phyloP scores from a whole-genome alignment of 2,888 invertebrate species.

The Hemithea aestivaria region DNA sequence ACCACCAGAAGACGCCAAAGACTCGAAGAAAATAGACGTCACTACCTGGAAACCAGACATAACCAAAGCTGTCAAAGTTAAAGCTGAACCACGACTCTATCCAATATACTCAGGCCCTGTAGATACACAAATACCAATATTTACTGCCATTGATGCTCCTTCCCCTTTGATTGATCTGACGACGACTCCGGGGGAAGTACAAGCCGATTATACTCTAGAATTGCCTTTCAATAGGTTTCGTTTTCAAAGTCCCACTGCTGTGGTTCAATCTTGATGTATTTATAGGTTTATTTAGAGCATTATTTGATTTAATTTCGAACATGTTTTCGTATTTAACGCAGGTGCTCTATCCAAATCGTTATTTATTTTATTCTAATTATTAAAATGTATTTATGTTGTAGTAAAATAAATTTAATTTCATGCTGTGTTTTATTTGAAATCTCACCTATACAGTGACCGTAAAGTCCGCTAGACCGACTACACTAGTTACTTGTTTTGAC shows the following conservation, averaged over 20 bases:
- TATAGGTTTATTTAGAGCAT: constrained; percentile 45
- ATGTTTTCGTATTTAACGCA: constrained; percentile 55
- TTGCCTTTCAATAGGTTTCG: constrained; percentile 71
- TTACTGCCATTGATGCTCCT: constrained; percentile 52
- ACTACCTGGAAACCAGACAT: constrained; percentile 46
- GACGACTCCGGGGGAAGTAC: constrained; percentile 65
- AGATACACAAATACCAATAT: constrained; percentile 37
- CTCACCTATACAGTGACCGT: no score
- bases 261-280: constrained; percentile 72
- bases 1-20: constrained; percentile 30
- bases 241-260: constrained; percentile 74
- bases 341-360: constrained; percentile 58
- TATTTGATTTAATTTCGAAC: constrained; percentile 48
- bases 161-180: constrained; percentile 54
- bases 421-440: neutral
- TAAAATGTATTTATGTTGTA: constrained; percentile 13
- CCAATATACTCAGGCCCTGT: constrained; percentile 47
- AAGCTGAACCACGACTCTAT: constrained; percentile 48
- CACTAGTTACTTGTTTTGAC: no score
- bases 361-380: constrained; percentile 51
- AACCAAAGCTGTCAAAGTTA: constrained; percentile 37
- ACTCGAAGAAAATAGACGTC: constrained; percentile 27
- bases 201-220: constrained; percentile 70
- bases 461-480: no score
- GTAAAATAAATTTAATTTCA: constrained; percentile 1